A percentile compares a stretch with the other conserved stretches of the same genome.
These are phyloP conservation scores for Drosophila nannoptera DNA, from an alignment of 1,140 invertebrate species.

Conservation along the genomic window DNA sequence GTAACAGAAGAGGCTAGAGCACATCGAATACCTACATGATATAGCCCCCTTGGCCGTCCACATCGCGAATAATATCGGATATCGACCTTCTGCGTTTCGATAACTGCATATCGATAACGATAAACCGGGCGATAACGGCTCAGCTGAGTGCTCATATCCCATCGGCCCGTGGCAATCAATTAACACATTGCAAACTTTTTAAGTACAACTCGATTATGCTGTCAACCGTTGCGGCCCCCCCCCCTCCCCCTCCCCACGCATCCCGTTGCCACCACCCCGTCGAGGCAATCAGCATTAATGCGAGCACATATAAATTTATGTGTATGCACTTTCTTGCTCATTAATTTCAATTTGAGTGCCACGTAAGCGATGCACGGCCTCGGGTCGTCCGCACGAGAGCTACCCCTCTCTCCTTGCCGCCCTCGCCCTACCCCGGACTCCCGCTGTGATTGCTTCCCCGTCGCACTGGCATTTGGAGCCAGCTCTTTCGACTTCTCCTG, in stretches of 20 bases:
- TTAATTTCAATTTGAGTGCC: constrained; percentile 52
- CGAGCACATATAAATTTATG: constrained; percentile 38
- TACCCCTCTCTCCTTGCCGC: too few species aligned
- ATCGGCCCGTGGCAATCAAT: constrained; percentile 36
- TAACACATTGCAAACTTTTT: constrained; percentile 57
- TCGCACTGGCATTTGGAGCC: too few species aligned
- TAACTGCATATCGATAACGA: neutral
- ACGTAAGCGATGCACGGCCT: neutral
- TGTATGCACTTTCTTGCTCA: constrained; percentile 47
- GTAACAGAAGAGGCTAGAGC: too few species aligned
- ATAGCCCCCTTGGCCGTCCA: neutral
- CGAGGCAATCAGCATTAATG: constrained; percentile 34
- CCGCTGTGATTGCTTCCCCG: too few species aligned
- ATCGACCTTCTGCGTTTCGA: neutral
- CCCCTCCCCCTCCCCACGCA: neutral
- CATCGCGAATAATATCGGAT: neutral
- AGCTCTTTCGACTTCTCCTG: neutral
- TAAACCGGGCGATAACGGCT: constrained; percentile 1
- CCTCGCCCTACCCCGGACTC: too few species aligned
- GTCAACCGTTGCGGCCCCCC: constrained; percentile 47
- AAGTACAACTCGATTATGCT: constrained; percentile 67
- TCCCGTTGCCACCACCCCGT: neutral
- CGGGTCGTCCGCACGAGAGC: neutral
- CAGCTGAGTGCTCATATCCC: neutral
- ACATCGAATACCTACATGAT: too few species aligned